Evolutionary conservation across 2,797 vertebrate species (phyloP), one percentile per base, ranked within the genome.

Genomic region (Rhinoraja longicauda): DNA sequence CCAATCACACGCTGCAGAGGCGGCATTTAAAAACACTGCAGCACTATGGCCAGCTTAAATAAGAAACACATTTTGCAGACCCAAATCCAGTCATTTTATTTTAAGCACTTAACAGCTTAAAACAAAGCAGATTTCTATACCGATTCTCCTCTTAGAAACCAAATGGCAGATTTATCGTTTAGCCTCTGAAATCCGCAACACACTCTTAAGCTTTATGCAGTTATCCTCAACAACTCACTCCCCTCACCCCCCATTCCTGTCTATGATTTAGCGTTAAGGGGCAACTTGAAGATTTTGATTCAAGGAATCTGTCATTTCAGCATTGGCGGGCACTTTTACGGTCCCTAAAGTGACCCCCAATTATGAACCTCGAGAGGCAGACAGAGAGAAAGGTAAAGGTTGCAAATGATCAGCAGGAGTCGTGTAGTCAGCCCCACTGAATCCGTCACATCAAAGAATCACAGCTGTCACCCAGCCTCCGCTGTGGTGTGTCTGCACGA

Each of bases 361-460:
- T 72, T 13, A 53, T 29, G 26, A 75, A 92, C 90, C 90, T 92
- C 67, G 67, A 92, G 39, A 75, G 39, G 64, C 24, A 73, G 64
- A 72, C 64, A 91, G 64, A 92, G 39, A 73, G 70, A 67, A 88
- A 45, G 39, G 90, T 67, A 75, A 92, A 75, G 90, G 67, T 92
- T 92, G 90, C 72, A 73, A 92, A 39, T 12, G 90, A 75, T 75
- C 90, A 92, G 90, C 90, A 29, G 90, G 90, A 92, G 70, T 75
- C 90, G 4, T 92, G 90, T 75, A 73, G 36, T 53, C 70, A 53
- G 21, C 24, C 72, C 72, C 90, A 53, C 39, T 53, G 90, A 92
- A 92, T 92, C 90, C 53, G 75, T 92, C 90, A 75, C 90, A 92
- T 92, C 90, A 92, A 92, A 92, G 90, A 75, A 26, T 73, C 72